Evolutionary conservation across 2,888 invertebrate species (phyloP), one percentile per base, ranked within the genome.

Genomic region (Balanococcus diminutus): DNA sequence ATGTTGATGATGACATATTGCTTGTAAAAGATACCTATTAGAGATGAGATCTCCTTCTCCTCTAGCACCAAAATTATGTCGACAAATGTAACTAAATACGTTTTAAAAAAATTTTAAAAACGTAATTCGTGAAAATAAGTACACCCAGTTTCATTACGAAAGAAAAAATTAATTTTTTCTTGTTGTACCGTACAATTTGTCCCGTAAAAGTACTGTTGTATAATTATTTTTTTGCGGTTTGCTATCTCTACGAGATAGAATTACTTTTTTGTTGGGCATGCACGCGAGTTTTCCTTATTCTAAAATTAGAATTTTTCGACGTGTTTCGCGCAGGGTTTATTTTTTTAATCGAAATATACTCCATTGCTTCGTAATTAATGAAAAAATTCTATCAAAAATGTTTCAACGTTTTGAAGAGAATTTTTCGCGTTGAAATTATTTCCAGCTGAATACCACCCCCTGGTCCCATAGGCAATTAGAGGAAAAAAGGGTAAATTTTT

Each of bases 291-390:
- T 56, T 56, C 56, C 56, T 56, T 56, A 22, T 56, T 19, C 56
- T 56, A 11, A 56, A 19, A 56, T 56, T 56, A 56, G 56, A 56
- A 56, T 56, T 56, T 56, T 19, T 56, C 22, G 22, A 56, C 56
- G 22, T 56, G 56, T 56, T 56, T 56, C 9, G 22, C 11, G 1
- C n/a, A n/a, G 22, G 22, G 56, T 22, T 22, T 22, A 56, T 56
- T 56, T 56, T 56, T 56, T 56, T 56, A 56, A 56, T 56, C 56
- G 56, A 56, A 56, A 56, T 56, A 56, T 56, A 56, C 56, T 56
- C 56, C 22, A 22, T 56, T 56, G 22, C 4, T 22, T 56, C 2
- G 9, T 56, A 56, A 56, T 56, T 56, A 22, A 22, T 56, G 9
- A 2, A 14, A 56, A 22, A 19, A 8, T 56, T 56, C 6, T n/a